Conservation (phyloP, 2,113 vertebrate species). For the Tiliqua scincoides region DNA sequence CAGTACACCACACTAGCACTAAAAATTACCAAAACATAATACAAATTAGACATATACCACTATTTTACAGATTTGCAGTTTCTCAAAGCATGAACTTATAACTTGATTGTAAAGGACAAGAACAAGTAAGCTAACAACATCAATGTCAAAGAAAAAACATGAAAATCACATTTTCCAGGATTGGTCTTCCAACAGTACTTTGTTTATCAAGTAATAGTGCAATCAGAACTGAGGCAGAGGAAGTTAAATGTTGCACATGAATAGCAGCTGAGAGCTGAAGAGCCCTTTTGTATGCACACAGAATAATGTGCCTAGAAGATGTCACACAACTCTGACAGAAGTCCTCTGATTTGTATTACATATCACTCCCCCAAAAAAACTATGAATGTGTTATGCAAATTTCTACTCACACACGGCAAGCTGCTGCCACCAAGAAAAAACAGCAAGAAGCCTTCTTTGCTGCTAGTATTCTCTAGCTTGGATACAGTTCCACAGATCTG, state of each 20-base stretch:
- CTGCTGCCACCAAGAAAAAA: not conserved
- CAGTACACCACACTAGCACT: not conserved
- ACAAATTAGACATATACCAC: too few species aligned
- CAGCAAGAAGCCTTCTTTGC: not conserved
- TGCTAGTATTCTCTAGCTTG: too few species aligned
- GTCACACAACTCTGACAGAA: not conserved
- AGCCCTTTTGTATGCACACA: not conserved
- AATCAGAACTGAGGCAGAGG: not conserved
- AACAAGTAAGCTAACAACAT: not conserved
- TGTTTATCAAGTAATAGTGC: not conserved
- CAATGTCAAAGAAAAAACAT: not conserved
- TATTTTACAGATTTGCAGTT: not conserved
- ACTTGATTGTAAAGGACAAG: not conserved
- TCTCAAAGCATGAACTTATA: not conserved
- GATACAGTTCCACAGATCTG: too few species aligned
- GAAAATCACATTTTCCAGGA: not conserved
- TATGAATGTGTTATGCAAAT: not conserved
- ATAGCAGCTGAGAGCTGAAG: not conserved
- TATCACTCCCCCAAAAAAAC: too few species aligned
- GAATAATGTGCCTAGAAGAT: not conserved
- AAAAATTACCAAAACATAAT: not conserved
- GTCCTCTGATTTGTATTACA: not conserved
- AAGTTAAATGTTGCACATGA: not conserved
- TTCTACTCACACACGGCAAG: not conserved
- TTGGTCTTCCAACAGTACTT: not conserved